phyloP scores from a whole-genome alignment of 1,140 invertebrate species.

The Anastrepha ludens region DNA sequence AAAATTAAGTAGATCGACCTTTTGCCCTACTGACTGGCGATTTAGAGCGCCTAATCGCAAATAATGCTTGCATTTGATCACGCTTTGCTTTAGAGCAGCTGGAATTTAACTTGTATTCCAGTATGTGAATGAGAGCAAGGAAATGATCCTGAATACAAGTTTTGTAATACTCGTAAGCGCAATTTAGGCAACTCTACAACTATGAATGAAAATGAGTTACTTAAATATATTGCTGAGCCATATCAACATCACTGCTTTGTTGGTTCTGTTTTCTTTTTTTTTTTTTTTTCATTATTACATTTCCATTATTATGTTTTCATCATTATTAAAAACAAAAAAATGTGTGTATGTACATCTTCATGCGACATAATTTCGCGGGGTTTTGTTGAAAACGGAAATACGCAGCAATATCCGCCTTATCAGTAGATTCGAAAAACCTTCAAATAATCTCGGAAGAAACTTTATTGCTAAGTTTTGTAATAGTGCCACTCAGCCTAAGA shows the following conservation, averaged over 20 bases:
- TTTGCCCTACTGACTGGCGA: conserved; percentile 33
- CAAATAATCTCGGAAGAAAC: conserved; percentile 67
- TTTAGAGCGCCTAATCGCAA: conserved; percentile 28
- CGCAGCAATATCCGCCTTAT: conserved; percentile 70
- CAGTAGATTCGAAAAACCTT: conserved; percentile 68
- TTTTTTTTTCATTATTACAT: too few relatives aligned
- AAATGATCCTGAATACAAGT: neutral
- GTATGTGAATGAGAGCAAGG: neutral
- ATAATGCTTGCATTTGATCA: neutral
- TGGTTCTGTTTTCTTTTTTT: neutral
- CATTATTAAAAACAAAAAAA: neutral
- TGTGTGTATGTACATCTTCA: neutral
- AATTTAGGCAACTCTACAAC: neutral
- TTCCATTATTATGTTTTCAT: neutral
- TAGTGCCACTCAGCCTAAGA: neutral
- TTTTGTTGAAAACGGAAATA: conserved; percentile 64
- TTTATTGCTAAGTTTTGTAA: conserved; percentile 53
- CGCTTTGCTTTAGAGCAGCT: too few relatives aligned
- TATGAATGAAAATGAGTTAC: neutral
- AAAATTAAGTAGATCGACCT: neutral
- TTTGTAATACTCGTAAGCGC: neutral
- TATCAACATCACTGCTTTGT: neutral
- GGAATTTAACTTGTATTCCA: neutral
- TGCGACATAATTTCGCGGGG: conserved; percentile 39
- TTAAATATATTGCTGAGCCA: neutral